Evolutionary conservation across 2,888 invertebrate genomes (phyloP).

Genomic region (Blastobasis adustella): DNA sequence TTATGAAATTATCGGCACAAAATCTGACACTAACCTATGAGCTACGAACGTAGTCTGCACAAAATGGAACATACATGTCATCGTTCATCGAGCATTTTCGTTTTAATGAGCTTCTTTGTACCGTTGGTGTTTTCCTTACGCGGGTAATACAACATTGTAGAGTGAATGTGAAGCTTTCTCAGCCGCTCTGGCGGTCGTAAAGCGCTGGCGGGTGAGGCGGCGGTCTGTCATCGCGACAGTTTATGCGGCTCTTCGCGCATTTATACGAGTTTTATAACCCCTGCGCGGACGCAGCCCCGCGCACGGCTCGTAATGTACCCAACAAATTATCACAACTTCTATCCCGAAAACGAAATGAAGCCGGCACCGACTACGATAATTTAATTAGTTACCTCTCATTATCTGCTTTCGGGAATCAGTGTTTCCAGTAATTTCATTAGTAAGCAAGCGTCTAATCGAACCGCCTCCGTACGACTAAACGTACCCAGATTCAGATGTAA

Average conservation of each 20-base stretch:
- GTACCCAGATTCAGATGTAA: slow-evolving; percentile 65
- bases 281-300: slow-evolving; percentile 3
- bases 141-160: no score
- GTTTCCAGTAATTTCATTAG: slow-evolving; percentile 58
- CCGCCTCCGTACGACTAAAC: slow-evolving; percentile 50
- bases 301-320: neutral
- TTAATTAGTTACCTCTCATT: slow-evolving; percentile 33
- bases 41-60: no score
- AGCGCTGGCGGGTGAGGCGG: slow-evolving; percentile 46
- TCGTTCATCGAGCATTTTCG: no score
- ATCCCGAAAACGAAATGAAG: neutral
- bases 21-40: no score
- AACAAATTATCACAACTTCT: neutral
- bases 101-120: no score
- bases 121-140: no score
- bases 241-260: slow-evolving; percentile 41
- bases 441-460: slow-evolving; percentile 53
- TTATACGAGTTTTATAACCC: slow-evolving; percentile 46
- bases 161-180: slow-evolving; percentile 6
- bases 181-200: slow-evolving; percentile 32
- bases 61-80: no score
- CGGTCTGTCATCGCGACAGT: slow-evolving; percentile 54
- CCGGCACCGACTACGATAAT: neutral
- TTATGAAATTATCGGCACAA: no score
- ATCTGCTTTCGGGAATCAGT: slow-evolving; percentile 42